A percentile compares a stretch with the other conserved stretches of the same genome.
These are phyloP conservation scores for Euphonia xanthogaster DNA, from an alignment of 2,797 vertebrate genomes.

Conservation along the genomic window DNA sequence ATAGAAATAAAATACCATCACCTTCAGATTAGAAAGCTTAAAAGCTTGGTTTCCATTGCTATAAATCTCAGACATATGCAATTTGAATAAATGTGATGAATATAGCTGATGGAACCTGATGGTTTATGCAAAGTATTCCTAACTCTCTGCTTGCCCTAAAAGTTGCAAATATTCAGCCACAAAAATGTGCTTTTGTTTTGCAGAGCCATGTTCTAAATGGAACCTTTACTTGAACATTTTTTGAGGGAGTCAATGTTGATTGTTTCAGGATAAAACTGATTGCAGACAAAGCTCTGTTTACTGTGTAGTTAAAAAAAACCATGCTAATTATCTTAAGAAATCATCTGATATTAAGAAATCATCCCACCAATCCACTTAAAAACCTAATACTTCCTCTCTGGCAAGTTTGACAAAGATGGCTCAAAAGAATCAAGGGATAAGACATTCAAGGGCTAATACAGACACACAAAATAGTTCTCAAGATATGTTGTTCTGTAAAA, in stretches of 20 bases:
- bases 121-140: not conserved
- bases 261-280: not conserved
- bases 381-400: not conserved
- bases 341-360: not conserved
- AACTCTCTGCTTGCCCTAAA: not conserved
- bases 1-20: not conserved
- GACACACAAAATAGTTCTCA: not conserved
- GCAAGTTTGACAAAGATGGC: not conserved
- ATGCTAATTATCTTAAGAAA: not conserved
- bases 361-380: not conserved
- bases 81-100: not conserved
- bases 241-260: not conserved
- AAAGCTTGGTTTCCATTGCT: not conserved
- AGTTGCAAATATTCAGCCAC: not conserved
- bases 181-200: not conserved
- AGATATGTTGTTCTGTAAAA: not conserved
- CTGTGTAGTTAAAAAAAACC: not conserved
- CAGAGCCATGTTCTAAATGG: not conserved
- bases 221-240: not conserved
- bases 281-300: not conserved
- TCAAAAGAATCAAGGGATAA: not conserved
- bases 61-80: not conserved
- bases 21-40: not conserved
- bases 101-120: not conserved
- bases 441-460: not conserved